Evolutionary conservation across 2,888 invertebrate species (phyloP).

Genomic region (Sisyra terminalis): DNA sequence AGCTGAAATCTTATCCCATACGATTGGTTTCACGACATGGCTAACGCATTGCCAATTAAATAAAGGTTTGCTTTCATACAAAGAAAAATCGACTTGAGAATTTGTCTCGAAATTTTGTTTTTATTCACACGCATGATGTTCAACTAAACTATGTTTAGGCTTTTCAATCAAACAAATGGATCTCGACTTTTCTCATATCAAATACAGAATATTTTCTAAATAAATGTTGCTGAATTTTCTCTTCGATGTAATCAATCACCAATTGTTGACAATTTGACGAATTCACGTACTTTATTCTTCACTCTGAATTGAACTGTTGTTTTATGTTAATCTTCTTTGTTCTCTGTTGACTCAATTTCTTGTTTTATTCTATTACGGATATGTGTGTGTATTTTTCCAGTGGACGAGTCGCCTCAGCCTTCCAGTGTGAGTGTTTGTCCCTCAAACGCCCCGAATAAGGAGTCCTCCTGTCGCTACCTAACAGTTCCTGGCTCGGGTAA

Average conservation of each 20-base stretch:
- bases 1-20: constrained; percentile 17
- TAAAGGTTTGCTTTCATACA: constrained; percentile 29
- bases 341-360: no score
- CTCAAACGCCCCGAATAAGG: constrained; percentile 3
- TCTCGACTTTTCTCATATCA: no score
- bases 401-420: constrained; percentile 21
- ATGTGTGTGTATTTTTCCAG: constrained; percentile 18
- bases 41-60: constrained; percentile 31
- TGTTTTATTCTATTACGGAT: neutral
- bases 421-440: constrained; percentile 7
- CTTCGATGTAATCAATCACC: no score
- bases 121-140: constrained; percentile 6
- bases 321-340: no score
- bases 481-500: constrained; percentile 41
- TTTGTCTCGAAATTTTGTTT: constrained; percentile 7
- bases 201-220: no score
- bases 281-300: no score
- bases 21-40: constrained; percentile 35
- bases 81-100: neutral
- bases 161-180: no score
- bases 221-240: no score
- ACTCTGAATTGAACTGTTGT: no score
- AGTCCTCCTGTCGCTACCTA: constrained; percentile 42
- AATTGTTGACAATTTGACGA: no score
- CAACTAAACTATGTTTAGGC: neutral